A percentile compares a stretch with the other conserved stretches of the same genome.
Evolutionary conservation across 2,113 vertebrate genomes (phyloP).

Genomic region (Vulpes lagopus): DNA sequence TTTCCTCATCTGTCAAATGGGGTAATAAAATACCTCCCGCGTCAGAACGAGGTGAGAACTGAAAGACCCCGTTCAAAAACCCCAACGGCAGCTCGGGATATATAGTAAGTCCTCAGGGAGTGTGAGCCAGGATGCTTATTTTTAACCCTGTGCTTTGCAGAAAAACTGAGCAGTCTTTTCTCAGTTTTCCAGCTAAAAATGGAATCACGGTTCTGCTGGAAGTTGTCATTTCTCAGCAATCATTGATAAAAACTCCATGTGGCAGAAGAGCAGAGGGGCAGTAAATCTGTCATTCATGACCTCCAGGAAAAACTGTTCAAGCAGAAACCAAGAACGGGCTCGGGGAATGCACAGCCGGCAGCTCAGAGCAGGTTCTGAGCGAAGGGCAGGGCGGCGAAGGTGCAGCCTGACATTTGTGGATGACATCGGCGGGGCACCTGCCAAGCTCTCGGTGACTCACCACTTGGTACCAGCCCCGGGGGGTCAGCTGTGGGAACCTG

Average conservation of each 20-base stretch:
- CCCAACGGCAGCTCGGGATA: rapidly evolving
- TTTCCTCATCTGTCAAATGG: neutral
- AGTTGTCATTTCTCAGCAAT: constrained; percentile 6
- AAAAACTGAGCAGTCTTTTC: neutral
- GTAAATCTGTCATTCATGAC: constrained; percentile 17
- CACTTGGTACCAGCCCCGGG: neutral
- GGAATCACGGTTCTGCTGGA: neutral
- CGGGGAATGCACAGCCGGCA: neutral
- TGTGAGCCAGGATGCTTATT: too few species aligned
- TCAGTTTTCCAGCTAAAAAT: constrained; percentile 9
- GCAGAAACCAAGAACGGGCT: neutral
- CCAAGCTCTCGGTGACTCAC: constrained; percentile 49
- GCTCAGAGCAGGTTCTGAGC: neutral
- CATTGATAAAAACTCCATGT: neutral
- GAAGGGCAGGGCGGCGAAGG: neutral
- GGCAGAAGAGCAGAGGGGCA: neutral
- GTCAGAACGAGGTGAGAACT: rapidly evolving
- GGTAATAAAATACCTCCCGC: neutral
- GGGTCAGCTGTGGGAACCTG: neutral
- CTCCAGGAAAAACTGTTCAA: neutral
- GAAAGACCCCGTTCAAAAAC: neutral
- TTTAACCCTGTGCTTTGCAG: neutral
- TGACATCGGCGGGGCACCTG: neutral
- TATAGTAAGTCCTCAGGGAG: neutral
- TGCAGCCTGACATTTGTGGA: neutral